These are phyloP conservation scores for Syndactyla subalaris DNA, from an alignment of 2,797 vertebrate species.

Conservation along the genomic window DNA sequence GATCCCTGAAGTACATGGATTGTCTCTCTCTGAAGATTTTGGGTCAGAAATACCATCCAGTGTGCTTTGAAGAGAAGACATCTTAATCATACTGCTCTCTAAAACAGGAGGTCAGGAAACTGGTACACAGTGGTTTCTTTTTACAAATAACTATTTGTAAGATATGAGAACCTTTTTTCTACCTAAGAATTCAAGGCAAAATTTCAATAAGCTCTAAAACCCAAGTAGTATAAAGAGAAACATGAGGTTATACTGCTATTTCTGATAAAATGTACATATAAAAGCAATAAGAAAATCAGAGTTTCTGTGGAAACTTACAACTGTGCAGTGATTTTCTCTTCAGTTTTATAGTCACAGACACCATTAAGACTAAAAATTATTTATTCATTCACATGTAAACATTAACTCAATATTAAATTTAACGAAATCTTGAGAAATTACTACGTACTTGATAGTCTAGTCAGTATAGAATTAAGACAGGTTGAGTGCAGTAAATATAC, in stretches of 20 bases:
- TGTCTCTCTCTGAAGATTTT: background rate
- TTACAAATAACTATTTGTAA: background rate
- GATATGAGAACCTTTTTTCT: background rate
- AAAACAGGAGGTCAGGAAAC: background rate
- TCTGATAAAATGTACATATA: background rate
- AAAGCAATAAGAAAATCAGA: background rate
- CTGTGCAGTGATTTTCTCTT: background rate
- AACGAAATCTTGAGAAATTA: background rate
- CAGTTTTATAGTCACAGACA: background rate
- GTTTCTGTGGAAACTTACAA: background rate
- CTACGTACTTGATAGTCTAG: background rate
- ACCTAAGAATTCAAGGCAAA: background rate
- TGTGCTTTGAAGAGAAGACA: background rate
- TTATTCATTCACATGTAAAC: background rate
- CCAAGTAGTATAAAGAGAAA: background rate
- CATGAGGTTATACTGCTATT: background rate
- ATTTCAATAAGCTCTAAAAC: background rate
- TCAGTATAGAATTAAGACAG: background rate
- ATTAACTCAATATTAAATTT: background rate
- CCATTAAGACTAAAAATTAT: background rate
- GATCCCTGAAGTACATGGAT: background rate
- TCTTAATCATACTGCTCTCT: background rate
- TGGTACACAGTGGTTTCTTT: background rate
- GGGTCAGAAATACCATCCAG: background rate
- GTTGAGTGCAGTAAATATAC: background rate